Evolutionary conservation across 2,888 invertebrate species (phyloP), one percentile per base, ranked within the genome.

Genomic region (Drosophila recens): DNA sequence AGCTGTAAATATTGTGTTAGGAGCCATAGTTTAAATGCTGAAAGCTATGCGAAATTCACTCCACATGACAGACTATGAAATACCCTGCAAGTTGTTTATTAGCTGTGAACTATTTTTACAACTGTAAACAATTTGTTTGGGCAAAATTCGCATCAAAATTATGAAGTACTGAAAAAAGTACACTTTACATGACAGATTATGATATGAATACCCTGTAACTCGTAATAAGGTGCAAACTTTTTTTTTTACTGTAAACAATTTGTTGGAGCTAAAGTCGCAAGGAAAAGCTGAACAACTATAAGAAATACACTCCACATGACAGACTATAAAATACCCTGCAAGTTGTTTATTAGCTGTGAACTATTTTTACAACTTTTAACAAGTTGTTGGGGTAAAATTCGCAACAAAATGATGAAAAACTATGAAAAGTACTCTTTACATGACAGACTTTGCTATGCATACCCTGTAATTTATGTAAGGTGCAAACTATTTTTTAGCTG

Each of bases 121-220:
- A 17, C 17, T 17, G 17, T 17, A 1, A 1, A 17, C 23, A 80
- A 80, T 86, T 82, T 61, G 15, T 82, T 82, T 52, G 15, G 13
- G 30, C 40, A 11, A 11, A 43, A 11, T 20, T 11, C 11, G 43
- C 17, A 20, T 11, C 38, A 38, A 38, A 38, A 38, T n/a, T 4
- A n/a, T 38, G n/a, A n/a, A 8, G 15, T 15, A 40, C 40, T 40
- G 9, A 9, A 9, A 17, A 0, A 15, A 17, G 3, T 15, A 8
- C 9, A 15, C 15, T 2, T 2, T 1, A 3, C 20, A 23, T 11
- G 43, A 3, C 2, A 10, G 30, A n/a, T 27, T 23, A 23, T 23
- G 23, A 23, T 17, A 17, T 17, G 17, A 23, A 23, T 23, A 23
- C 23, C 23, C 23, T 2, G 23, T 23, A 23, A 30, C 3, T 23